Base-by-base conservation (phyloP, 2,797 vertebrate species). In the Acrocephalus scirpaceus region DNA sequence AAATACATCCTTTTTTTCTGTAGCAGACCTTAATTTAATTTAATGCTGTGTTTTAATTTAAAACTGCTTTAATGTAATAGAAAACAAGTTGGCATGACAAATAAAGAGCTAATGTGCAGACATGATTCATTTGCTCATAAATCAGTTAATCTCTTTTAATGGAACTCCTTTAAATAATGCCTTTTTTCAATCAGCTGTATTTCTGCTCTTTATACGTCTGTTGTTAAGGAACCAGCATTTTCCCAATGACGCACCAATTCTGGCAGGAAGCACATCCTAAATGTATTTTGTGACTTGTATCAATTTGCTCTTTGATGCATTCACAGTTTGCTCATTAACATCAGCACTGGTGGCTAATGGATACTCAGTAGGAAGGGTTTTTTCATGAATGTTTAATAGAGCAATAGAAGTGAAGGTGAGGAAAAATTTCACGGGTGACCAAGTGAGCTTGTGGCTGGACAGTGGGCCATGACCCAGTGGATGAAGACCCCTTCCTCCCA, bases 281-380 rank as follows among this genome's bases (percentile, higher is more conserved):
- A 95, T 96, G 95, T 97, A 92, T 96, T 97, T 97, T 91, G 95
- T 98, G 98, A 98, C 97, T 98, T 98, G 98, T 83, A 95, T 80
- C 97, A 97, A 97, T 98, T 97, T 98, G 89, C 93, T 96, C 90
- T 97, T 93, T 82, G 93, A 88, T 79, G 79, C 88, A 64, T 94
- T 97, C 30, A 47, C 94, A 87, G 96, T 97, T 97, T 96, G 75
- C 92, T 98, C 97, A 97, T 98, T 98, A 98, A 82, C 91, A 95
- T 97, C 93, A 66, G 86, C 91, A 93, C 76, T 95, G 82, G 95
- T 95, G 92, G 94, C 95, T 98, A 97, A 98, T 98, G 97, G 97
- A 96, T 97, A 92, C 97, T 92, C 96, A 53, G 95, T 93, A 96
- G 97, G 97, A 97, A 98, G 97, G 16, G 0, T 97, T 95, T 97